phyloP scores from a whole-genome alignment of 2,113 vertebrate species.

The Muntiacus reevesi region DNA sequence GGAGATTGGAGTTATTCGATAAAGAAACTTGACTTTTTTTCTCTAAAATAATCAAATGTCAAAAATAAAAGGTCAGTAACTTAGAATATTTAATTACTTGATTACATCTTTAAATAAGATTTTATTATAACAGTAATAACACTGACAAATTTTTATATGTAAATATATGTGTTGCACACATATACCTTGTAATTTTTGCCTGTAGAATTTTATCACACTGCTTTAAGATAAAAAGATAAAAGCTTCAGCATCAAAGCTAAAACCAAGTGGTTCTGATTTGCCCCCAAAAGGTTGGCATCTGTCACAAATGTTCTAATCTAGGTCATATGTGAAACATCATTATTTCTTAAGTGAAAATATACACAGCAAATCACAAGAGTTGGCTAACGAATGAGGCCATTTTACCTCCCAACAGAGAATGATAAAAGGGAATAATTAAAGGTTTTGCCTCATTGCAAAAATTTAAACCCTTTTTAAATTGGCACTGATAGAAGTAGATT shows the following conservation, averaged over 20 bases:
- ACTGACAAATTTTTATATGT: neutral
- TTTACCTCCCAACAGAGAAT: neutral
- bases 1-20: neutral
- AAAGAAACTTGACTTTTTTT: neutral
- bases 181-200: neutral
- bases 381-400: neutral
- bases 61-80: constrained; percentile 36
- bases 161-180: neutral
- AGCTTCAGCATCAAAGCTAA: neutral
- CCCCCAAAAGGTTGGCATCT: neutral
- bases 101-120: constrained; percentile 12
- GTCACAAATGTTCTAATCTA: neutral
- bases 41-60: neutral
- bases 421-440: neutral
- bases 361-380: neutral
- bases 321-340: neutral
- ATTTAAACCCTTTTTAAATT: constrained; percentile 23
- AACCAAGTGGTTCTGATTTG: neutral
- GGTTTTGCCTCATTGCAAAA: neutral
- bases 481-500: neutral
- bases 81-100: neutral
- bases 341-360: neutral
- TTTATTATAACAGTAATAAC: constrained; percentile 16
- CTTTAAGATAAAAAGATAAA: constrained; percentile 21
- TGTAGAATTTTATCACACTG: neutral